Evolutionary conservation across 2,888 invertebrate genomes (phyloP).

Genomic region (Leucoma salicis): DNA sequence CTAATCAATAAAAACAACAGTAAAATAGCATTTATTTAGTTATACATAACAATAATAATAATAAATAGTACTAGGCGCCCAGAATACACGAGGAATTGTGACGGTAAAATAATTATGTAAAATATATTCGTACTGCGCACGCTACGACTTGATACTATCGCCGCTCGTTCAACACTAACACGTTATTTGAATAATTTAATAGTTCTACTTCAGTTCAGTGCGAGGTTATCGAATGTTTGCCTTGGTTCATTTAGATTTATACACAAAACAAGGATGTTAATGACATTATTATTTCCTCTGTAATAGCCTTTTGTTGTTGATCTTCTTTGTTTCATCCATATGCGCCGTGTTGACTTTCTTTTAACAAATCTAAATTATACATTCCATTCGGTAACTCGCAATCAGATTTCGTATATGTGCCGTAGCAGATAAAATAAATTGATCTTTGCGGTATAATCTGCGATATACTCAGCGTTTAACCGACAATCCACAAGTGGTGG

Average conservation of each 20-base stretch:
- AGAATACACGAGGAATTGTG: conserved; percentile 27
- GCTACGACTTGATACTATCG: conserved; percentile 51
- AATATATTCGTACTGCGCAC: conserved; percentile 23
- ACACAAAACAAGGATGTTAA: conserved; percentile 27
- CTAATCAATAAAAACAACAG: conserved; percentile 42
- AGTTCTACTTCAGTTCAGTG: conserved; percentile 12
- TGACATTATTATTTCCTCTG: too few species aligned
- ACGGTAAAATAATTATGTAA: not conserved
- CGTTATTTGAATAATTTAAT: not conserved
- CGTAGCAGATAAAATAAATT: too few species aligned
- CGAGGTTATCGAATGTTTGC: conserved; percentile 36
- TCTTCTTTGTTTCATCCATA: too few species aligned
- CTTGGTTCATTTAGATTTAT: conserved; percentile 16
- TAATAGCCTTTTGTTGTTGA: too few species aligned
- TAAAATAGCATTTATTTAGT: conserved; percentile 25
- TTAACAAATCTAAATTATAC: too few species aligned
- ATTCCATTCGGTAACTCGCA: too few species aligned
- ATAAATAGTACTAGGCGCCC: conserved; percentile 44
- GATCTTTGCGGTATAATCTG: too few species aligned
- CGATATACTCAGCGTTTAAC: too few species aligned
- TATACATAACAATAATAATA: conserved; percentile 18
- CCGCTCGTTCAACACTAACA: conserved; percentile 24
- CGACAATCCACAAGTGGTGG: too few species aligned
- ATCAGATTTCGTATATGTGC: too few species aligned
- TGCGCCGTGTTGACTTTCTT: too few species aligned